Evolutionary conservation across 1,140 invertebrate genomes (phyloP), one percentile per base, ranked within the genome.

Genomic region (Orius laevigatus): DNA sequence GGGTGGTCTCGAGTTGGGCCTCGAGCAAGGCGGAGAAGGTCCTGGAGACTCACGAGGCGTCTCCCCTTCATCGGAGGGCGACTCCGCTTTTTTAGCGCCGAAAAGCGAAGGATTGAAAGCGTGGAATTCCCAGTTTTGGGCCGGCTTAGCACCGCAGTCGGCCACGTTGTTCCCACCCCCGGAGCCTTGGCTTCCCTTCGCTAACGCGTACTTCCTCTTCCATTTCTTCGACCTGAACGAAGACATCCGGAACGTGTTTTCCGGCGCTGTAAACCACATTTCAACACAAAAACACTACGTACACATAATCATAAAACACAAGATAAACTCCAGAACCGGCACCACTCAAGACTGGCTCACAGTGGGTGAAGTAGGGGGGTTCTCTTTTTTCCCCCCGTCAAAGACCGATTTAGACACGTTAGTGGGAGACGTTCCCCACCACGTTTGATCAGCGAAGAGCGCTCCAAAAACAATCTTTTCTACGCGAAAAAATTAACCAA

Each of bases 91-190:
- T 41, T 19, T 51, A 38, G 9, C 61, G 53, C 33, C 53, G 41
- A 6, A 57, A 57, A 49, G 8, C 18, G 18, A 41, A 38, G 63
- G 63, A 47, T 63, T 65, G 54, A 66, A 66, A 48, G 63, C 64
- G 19, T 65, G 59, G 57, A 65, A 67, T 56, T 67, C 59, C 63
- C 63, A 67, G 36, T 66, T 63, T 12, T 65, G 62, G 9, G 52
- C 54, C 0, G 54, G 48, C 35, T 45, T 25, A 35, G 16, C 18
- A 15, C 51, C 46, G 38, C 16, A 31, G 47, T 46, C n/a, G 9
- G 40, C 35, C 19, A 32, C 9, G 43, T 46, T 32, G 36, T 35
- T 46, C 3, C 25, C n/a, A 8, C 43, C 35, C 19, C 25, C 9
- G 43, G 40, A 20, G 36, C 31, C 43, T 36, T 44, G 34, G 33